phyloP scores from a whole-genome alignment of 2,888 invertebrate genomes.

The Rhamnusium bicolor region DNA sequence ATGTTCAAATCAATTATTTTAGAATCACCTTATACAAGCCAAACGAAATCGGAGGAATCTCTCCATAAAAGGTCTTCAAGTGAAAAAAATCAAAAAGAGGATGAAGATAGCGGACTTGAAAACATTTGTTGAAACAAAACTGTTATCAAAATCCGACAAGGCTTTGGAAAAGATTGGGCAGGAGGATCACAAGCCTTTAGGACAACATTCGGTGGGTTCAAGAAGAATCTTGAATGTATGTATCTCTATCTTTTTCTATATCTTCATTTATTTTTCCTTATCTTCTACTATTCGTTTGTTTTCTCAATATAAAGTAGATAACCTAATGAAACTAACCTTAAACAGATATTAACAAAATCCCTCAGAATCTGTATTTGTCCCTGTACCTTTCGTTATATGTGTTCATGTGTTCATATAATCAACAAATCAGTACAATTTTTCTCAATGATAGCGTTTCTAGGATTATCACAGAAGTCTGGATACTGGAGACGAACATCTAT shows the following conservation, averaged over 20 bases:
- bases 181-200: conserved; percentile 76
- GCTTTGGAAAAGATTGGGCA: conserved; percentile 91
- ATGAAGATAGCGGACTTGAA: conserved; percentile 94
- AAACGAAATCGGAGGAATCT: conserved; percentile 70
- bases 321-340: too few relatives aligned
- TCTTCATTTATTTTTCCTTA: conserved; percentile 17
- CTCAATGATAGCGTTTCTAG: conserved; percentile 68
- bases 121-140: conserved; percentile 93
- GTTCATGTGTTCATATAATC: not conserved
- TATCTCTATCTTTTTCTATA: conserved; percentile 54
- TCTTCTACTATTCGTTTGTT: conserved; percentile 15
- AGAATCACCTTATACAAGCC: conserved; percentile 71
- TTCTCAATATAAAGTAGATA: not conserved
- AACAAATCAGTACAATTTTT: too few relatives aligned
- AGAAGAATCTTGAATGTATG: conserved; percentile 68
- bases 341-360: too few relatives aligned
- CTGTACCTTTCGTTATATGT: not conserved
- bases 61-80: conserved; percentile 79
- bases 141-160: conserved; percentile 92
- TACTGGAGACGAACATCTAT: conserved; percentile 83
- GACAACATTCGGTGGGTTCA: conserved; percentile 80
- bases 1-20: too few relatives aligned
- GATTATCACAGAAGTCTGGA: conserved; percentile 89
- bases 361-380: not conserved
- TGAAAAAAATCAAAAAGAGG: conserved; percentile 82